Conservation (phyloP, 2,797 vertebrate genomes). For the Odontamblyopus rebecca region DNA sequence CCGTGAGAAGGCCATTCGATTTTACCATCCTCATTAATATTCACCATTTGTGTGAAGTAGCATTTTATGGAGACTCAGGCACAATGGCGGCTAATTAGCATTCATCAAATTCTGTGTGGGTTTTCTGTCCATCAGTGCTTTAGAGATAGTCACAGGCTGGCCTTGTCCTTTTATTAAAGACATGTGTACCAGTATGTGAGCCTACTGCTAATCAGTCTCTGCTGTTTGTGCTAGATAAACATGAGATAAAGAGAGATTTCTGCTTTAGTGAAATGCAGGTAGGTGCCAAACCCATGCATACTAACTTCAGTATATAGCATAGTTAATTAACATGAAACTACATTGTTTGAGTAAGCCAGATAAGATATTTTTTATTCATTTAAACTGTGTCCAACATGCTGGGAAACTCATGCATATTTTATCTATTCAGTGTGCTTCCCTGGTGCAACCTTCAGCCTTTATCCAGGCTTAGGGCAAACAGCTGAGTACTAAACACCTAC, state of each 20-base stretch:
- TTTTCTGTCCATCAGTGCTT: constrained; percentile 64
- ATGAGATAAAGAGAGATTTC: not conserved
- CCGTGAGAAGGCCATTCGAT: constrained; percentile 46
- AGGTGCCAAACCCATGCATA: not conserved
- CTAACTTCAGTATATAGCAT: not conserved
- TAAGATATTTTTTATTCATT: not conserved
- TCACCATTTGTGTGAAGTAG: constrained; percentile 59
- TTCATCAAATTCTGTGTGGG: constrained; percentile 56
- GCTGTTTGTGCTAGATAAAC: constrained; percentile 27
- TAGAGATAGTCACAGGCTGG: constrained; percentile 56
- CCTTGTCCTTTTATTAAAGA: constrained; percentile 23
- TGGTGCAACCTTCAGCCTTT: no score
- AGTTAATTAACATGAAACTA: not conserved
- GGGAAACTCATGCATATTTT: not conserved
- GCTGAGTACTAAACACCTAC: no score
- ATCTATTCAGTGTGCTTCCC: not conserved
- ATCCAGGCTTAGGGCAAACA: no score
- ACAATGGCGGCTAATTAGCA: constrained; percentile 70
- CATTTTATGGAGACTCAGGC: constrained; percentile 59
- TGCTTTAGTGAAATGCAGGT: not conserved
- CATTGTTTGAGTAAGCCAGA: not conserved
- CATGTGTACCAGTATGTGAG: constrained; percentile 24
- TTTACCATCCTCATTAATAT: constrained; percentile 68
- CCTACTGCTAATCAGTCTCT: constrained; percentile 44
- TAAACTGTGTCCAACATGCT: not conserved